Conservation (phyloP, 2,113 vertebrate species). For the Pionites leucogaster region DNA sequence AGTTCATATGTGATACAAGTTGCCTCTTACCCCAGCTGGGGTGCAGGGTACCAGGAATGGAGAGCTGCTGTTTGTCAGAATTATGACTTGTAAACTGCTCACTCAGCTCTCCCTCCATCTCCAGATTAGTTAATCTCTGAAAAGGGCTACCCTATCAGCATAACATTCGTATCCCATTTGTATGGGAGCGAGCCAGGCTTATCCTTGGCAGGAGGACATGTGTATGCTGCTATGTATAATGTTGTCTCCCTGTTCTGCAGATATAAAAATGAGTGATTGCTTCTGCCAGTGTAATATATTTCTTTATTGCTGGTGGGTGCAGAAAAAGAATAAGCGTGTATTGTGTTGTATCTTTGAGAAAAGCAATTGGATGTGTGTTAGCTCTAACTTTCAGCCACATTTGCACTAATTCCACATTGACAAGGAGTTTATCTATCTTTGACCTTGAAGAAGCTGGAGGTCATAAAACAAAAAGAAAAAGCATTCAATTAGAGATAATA, state of each 20-base stretch:
- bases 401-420: neutral
- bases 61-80: neutral
- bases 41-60: neutral
- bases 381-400: neutral
- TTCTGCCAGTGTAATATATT: neutral
- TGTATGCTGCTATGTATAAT: neutral
- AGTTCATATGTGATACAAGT: neutral
- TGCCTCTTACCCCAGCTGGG: fast-evolving
- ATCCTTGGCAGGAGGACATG: neutral
- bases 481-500: neutral
- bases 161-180: neutral
- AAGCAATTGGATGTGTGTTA: neutral
- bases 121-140: neutral
- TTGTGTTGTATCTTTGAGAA: neutral
- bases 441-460: neutral
- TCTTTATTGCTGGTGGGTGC: neutral
- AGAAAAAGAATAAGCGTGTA: neutral
- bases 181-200: neutral
- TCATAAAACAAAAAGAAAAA: neutral
- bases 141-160: neutral
- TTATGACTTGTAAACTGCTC: neutral
- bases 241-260: neutral
- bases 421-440: neutral
- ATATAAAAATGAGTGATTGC: neutral
- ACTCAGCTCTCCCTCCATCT: neutral